Conservation (phyloP, 2,797 vertebrate genomes). For the Brachyalestes nurse region DNA sequence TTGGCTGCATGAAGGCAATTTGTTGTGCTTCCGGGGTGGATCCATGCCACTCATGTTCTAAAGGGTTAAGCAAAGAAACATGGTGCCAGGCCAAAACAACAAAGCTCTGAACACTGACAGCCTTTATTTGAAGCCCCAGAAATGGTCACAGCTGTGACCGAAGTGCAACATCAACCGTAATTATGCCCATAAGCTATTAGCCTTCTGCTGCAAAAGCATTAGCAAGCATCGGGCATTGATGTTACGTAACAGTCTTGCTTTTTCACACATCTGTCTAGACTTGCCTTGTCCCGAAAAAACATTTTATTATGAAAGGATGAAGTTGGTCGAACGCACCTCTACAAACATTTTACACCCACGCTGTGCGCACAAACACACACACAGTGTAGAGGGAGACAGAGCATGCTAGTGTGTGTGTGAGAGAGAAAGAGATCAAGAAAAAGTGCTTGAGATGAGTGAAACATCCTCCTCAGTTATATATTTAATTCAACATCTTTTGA, state of each 20-base stretch:
- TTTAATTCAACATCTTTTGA: not conserved
- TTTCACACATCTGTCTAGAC: slow-evolving; percentile 28
- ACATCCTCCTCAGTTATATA: not conserved
- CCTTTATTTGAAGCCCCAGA: not conserved
- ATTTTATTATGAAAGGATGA: slow-evolving; percentile 8
- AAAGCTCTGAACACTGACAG: not conserved
- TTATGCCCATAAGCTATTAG: not conserved
- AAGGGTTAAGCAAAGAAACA: not conserved
- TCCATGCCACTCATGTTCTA: no score
- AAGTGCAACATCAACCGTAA: not conserved
- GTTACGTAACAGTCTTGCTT: slow-evolving; percentile 9
- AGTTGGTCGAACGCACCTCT: slow-evolving; percentile 13
- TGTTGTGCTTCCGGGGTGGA: no score
- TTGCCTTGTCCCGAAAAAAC: slow-evolving; percentile 11
- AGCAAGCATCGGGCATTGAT: not conserved
- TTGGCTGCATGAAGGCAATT: no score
- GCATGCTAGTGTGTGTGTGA: no score
- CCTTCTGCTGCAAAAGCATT: slow-evolving; percentile 19
- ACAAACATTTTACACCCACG: slow-evolving; percentile 3
- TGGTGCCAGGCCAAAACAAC: not conserved
- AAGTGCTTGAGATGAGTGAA: not conserved
- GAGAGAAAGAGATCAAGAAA: not conserved
- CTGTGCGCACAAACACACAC: not conserved
- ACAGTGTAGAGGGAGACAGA: not conserved
- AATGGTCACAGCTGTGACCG: not conserved